These are phyloP conservation scores for Cryptomyrus ogoouensis DNA, from an alignment of 2,113 vertebrate genomes.

Conservation along the genomic window DNA sequence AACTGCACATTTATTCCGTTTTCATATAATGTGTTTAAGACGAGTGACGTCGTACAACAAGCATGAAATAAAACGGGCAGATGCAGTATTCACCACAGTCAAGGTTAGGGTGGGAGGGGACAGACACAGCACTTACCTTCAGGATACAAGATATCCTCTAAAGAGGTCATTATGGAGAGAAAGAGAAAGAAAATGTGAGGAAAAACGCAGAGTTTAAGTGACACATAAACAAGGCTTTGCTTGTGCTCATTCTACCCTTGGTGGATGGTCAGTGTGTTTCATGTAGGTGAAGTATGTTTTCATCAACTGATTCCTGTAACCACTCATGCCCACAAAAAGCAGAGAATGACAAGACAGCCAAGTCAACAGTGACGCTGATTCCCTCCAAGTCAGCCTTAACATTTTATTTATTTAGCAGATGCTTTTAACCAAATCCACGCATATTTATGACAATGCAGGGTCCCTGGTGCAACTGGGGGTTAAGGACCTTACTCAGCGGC, in stretches of 20 bases:
- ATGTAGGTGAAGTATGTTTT: neutral
- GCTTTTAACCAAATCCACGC: neutral
- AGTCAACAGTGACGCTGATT: neutral
- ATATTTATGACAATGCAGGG: neutral
- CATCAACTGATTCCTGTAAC: neutral
- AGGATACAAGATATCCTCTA: constrained; percentile 99
- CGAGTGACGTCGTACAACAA: neutral
- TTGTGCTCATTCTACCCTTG: neutral
- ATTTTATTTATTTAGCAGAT: neutral
- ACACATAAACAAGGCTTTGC: constrained; percentile 16
- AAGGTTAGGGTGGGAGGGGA: constrained; percentile 23
- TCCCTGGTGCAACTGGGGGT: neutral
- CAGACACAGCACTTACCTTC: constrained; percentile 78
- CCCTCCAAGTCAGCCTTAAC: neutral
- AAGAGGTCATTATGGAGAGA: constrained; percentile 80
- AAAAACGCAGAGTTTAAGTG: constrained; percentile 44
- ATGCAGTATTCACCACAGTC: constrained; percentile 39
- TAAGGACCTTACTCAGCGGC: neutral
- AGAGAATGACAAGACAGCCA: neutral
- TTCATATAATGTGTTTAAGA: neutral
- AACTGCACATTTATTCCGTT: neutral
- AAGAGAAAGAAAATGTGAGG: constrained; percentile 80
- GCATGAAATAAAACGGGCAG: constrained; percentile 50
- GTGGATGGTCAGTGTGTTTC: neutral
- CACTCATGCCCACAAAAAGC: neutral